These are phyloP conservation scores for Cosmia pyralina DNA, from an alignment of 2,888 invertebrate genomes.

Conservation along the genomic window DNA sequence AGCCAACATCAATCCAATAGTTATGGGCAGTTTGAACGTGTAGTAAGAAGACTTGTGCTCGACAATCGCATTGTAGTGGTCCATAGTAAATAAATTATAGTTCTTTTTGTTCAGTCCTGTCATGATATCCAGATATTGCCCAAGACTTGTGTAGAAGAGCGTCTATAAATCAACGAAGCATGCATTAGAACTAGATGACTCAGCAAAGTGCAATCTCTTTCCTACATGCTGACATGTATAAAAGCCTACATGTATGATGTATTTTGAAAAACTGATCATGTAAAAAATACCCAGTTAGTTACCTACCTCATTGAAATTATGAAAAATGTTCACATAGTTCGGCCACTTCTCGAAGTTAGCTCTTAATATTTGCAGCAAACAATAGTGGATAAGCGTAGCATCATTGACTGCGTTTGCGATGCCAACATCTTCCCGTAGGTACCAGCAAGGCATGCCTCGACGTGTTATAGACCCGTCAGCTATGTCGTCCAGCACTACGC, in stretches of 20 bases:
- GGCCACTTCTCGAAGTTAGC: slow-evolving; percentile 92
- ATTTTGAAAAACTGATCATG: background rate
- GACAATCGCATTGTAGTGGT: slow-evolving; percentile 94
- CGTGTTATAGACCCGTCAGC: slow-evolving; percentile 95
- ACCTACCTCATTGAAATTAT: slow-evolving; percentile 93
- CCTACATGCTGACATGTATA: too few species aligned
- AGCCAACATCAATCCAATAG: slow-evolving; percentile 95
- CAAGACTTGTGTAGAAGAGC: slow-evolving; percentile 92
- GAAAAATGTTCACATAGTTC: slow-evolving; percentile 93
- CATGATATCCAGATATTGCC: slow-evolving; percentile 95
- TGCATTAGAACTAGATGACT: background rate
- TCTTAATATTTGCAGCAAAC: slow-evolving; percentile 92
- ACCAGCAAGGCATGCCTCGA: slow-evolving; percentile 97
- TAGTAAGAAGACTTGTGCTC: slow-evolving; percentile 97
- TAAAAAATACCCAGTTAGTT: background rate
- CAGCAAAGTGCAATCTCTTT: background rate
- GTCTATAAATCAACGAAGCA: slow-evolving; percentile 71
- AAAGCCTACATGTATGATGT: background rate
- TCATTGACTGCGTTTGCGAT: slow-evolving; percentile 94
- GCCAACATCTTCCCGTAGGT: slow-evolving; percentile 92
- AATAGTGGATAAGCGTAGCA: slow-evolving; percentile 93
- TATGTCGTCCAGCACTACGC: slow-evolving; percentile 96
- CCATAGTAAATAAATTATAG: slow-evolving; percentile 92
- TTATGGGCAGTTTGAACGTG: slow-evolving; percentile 96
- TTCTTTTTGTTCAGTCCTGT: slow-evolving; percentile 76